A percentile compares a stretch with the other conserved stretches of the same genome.
These are phyloP conservation scores for Diabrotica balteata DNA, from an alignment of 2,888 invertebrate genomes.

Conservation along the genomic window DNA sequence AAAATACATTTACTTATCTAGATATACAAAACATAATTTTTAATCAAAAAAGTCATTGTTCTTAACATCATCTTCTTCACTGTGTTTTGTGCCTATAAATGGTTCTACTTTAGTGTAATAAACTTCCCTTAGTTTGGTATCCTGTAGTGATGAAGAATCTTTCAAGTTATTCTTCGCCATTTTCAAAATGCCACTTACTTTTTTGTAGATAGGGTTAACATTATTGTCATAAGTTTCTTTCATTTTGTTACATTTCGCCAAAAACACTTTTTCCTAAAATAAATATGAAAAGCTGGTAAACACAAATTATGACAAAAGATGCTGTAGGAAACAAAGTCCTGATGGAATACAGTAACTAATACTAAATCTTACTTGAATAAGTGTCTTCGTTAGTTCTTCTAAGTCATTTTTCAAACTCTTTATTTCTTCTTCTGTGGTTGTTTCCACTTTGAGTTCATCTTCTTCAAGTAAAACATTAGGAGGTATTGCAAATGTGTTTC, in stretches of 20 bases:
- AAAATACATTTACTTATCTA: no score
- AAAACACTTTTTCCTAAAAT: slow-evolving; percentile 35
- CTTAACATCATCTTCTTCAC: background rate
- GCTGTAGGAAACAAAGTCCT: no score
- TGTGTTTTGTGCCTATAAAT: background rate
- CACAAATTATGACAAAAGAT: no score
- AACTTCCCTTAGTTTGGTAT: slow-evolving; percentile 1
- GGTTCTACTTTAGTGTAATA: background rate
- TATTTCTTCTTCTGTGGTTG: slow-evolving; percentile 28
- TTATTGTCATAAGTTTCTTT: slow-evolving; percentile 27
- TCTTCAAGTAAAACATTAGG: slow-evolving; percentile 32
- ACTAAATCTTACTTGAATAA: slow-evolving; percentile 25
- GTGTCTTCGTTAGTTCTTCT: slow-evolving; percentile 22
- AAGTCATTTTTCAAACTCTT: slow-evolving; percentile 28
- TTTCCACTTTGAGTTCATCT: slow-evolving; percentile 23
- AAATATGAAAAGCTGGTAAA: background rate
- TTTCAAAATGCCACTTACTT: slow-evolving; percentile 25
- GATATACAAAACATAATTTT: background rate
- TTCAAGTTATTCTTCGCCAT: slow-evolving; percentile 16
- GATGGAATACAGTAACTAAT: no score
- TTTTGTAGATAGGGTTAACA: slow-evolving; percentile 26
- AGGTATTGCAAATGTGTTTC: slow-evolving; percentile 34
- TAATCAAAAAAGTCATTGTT: background rate
- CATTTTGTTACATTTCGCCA: slow-evolving; percentile 31
- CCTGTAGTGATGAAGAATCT: background rate